Evolutionary conservation across 2,888 invertebrate genomes (phyloP).

Genomic region (Drosophila paramelanica): DNA sequence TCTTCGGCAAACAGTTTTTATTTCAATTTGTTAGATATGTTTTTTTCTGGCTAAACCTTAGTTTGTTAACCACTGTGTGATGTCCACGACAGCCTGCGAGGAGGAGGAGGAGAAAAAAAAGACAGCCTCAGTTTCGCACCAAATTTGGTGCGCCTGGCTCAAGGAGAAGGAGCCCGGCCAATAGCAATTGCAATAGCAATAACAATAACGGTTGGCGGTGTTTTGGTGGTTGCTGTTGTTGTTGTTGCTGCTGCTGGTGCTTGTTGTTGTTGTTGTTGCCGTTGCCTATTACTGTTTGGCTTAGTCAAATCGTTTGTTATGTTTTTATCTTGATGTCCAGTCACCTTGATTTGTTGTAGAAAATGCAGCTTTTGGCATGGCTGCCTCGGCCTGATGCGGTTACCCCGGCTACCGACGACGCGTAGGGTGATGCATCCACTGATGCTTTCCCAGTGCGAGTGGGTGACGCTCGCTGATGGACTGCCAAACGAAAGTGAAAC

Average conservation of each 20-base stretch:
- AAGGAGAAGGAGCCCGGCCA: constrained; percentile 58
- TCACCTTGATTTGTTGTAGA: constrained; percentile 84
- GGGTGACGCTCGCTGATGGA: constrained; percentile 57
- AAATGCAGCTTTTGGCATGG: constrained; percentile 83
- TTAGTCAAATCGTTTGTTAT: constrained; percentile 84
- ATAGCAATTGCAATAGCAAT: constrained; percentile 68
- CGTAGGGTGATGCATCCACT: constrained; percentile 65
- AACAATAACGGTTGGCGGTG: constrained; percentile 70
- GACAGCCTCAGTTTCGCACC: constrained; percentile 77
- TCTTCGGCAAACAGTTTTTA: no score
- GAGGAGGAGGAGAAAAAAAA: constrained; percentile 18
- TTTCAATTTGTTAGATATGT: background rate
- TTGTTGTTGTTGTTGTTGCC: constrained; percentile 31
- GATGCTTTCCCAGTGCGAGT: constrained; percentile 62
- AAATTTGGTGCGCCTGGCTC: constrained; percentile 71
- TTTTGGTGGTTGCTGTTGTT: constrained; percentile 33
- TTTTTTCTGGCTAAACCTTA: background rate
- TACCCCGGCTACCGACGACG: constrained; percentile 51
- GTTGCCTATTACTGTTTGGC: constrained; percentile 77
- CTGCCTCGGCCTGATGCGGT: constrained; percentile 41
- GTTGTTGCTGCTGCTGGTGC: constrained; percentile 34
- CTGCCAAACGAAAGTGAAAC: constrained; percentile 72
- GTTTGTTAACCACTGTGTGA: constrained; percentile 53
- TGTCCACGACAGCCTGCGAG: constrained; percentile 49
- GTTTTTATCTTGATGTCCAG: constrained; percentile 84